Base-by-base conservation (phyloP, 2,888 invertebrate species). In the Scelioninae gen. 2 region DNA sequence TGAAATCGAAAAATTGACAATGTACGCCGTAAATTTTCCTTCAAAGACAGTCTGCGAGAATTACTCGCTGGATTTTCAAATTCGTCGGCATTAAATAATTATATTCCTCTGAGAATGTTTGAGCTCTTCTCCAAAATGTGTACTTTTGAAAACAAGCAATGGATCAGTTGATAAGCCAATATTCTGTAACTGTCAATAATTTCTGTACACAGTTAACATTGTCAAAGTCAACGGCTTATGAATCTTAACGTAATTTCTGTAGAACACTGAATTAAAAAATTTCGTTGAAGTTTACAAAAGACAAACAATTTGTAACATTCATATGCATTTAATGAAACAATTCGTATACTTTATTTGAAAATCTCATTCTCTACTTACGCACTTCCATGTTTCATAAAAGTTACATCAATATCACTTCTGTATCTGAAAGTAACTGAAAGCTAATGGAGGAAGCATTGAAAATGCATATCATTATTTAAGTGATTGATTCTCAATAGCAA, bases 1-100 rank as follows among this genome's bases (percentile, higher is more conserved):
- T 2, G 2, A 16, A 39, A 16, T 39, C 7, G 16, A n/a, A 16
- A 16, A 39, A 16, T 39, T 5, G 9, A 16, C 39, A 39, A n/a
- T n/a, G n/a, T n/a, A 6, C 39, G 39, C 16, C 16, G 16, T 39
- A 16, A n/a, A 39, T 31, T 31, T 31, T 2, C 16, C 9, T 18
- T 11, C 13, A 28, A 28, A 28, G 15, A 15, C 22, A 45, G 33
- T 18, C 28, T 33, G 58, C 58, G 52, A 61, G 43, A 48, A 55
- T 45, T 9, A 74, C 60, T 72, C 73, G 75, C 69, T 72, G 75
- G 73, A 77, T 72, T 77, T 72, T 60, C 65, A 73, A 75, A 70
- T 65, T 67, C 73, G 48, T 64, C 46, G 53, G 52, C 43, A 61
- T 50, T 48, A 67, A 74, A 55, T 63, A 64, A 69, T 57, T 55